These are phyloP conservation scores for Drosophila stalkeri DNA, from an alignment of 2,888 invertebrate genomes.

Conservation along the genomic window DNA sequence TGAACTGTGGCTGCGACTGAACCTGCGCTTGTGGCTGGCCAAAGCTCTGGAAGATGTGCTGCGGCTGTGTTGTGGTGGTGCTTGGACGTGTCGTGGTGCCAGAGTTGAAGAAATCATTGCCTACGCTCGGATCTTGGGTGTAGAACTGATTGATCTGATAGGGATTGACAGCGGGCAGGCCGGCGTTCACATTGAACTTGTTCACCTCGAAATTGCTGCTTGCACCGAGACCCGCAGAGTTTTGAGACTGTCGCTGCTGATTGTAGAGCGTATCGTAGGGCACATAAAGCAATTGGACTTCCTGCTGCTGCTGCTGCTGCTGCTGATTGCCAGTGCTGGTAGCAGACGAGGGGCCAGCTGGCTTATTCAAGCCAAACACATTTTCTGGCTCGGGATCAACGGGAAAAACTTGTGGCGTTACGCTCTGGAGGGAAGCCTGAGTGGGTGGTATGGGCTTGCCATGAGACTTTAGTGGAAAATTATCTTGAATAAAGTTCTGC, in stretches of 20 bases:
- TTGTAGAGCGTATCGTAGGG: slow-evolving; percentile 91
- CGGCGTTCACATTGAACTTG: slow-evolving; percentile 79
- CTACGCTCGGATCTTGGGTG: slow-evolving; percentile 79
- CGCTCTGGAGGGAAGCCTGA: slow-evolving; percentile 74
- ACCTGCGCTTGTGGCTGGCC: slow-evolving; percentile 47
- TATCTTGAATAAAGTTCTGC: slow-evolving; percentile 81
- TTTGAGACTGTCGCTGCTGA: slow-evolving; percentile 69
- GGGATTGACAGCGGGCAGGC: slow-evolving; percentile 84
- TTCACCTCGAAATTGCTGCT: slow-evolving; percentile 71
- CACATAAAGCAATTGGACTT: slow-evolving; percentile 92
- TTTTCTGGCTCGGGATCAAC: slow-evolving; percentile 69
- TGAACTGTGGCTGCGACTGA: slow-evolving; percentile 65
- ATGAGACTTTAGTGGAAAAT: slow-evolving; percentile 73
- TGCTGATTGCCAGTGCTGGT: slow-evolving; percentile 63
- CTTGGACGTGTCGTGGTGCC: slow-evolving; percentile 81
- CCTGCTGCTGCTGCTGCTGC: slow-evolving; percentile 86
- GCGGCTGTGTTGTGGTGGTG: slow-evolving; percentile 79
- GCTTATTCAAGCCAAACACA: slow-evolving; percentile 72
- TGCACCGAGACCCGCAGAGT: slow-evolving; percentile 37
- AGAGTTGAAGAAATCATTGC: slow-evolving; percentile 68
- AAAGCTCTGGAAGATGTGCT: slow-evolving; percentile 78
- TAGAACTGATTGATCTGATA: slow-evolving; percentile 86
- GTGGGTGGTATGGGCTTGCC: slow-evolving; percentile 77
- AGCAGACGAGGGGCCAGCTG: slow-evolving; percentile 50
- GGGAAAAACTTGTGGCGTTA: slow-evolving; percentile 77